Percentiles rank a stretch among this genome's conserved stretches.
phyloP scores from a whole-genome alignment of 2,888 invertebrate genomes.

The Dasypolia templi region DNA sequence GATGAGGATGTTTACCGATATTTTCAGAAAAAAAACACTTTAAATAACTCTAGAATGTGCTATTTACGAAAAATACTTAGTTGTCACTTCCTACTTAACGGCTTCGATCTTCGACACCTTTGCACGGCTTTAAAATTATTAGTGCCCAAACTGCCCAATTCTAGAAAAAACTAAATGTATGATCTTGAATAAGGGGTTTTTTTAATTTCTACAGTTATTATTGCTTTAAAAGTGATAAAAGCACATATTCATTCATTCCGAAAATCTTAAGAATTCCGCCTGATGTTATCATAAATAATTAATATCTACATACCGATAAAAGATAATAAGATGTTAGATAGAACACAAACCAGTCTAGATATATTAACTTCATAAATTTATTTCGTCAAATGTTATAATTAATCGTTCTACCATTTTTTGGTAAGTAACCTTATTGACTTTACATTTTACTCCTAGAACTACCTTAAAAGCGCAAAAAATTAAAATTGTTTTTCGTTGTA shows the following conservation, averaged over 20 bases:
- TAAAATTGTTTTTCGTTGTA: background rate
- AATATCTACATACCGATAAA: too few species aligned
- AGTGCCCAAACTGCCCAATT: background rate
- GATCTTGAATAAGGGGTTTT: conserved; percentile 49
- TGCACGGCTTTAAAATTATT: conserved; percentile 6
- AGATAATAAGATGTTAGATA: too few species aligned
- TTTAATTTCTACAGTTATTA: conserved; percentile 58
- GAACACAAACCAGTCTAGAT: background rate
- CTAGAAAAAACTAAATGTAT: conserved; percentile 17
- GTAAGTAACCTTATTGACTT: background rate
- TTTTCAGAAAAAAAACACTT: background rate
- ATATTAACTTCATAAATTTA: background rate
- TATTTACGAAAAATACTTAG: background rate
- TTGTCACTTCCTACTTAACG: conserved; percentile 5
- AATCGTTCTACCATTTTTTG: background rate
- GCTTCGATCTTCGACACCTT: conserved; percentile 17
- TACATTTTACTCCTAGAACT: background rate
- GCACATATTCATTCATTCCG: conserved; percentile 44
- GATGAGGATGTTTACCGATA: background rate
- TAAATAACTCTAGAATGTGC: background rate
- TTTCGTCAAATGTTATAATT: background rate
- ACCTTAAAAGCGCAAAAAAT: background rate
- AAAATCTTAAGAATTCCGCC: conserved; percentile 30
- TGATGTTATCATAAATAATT: conserved; percentile 52
- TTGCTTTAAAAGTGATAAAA: conserved; percentile 45